These are phyloP conservation scores for Chironomus riparius DNA, from an alignment of 2,888 invertebrate species.

Conservation along the genomic window DNA sequence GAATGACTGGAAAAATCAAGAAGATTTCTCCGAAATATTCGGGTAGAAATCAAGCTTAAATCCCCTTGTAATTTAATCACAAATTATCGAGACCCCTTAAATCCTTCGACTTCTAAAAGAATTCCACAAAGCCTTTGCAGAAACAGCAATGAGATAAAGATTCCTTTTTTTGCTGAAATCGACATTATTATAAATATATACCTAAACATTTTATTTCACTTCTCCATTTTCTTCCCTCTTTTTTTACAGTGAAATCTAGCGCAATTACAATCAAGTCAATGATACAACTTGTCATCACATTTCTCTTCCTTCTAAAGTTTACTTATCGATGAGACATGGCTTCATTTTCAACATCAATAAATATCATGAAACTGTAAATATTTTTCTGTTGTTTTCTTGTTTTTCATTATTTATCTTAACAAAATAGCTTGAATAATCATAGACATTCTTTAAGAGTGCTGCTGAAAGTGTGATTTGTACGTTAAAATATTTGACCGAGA, in stretches of 20 bases:
- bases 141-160: no score
- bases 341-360: neutral
- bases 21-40: no score
- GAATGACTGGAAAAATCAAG: no score
- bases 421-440: no score
- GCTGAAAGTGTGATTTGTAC: neutral
- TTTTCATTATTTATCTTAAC: neutral
- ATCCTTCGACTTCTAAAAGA: no score
- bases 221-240: neutral
- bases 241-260: constrained; percentile 15
- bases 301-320: neutral
- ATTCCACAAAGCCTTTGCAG: no score
- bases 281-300: neutral
- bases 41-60: no score
- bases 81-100: no score
- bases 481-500: neutral
- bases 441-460: no score
- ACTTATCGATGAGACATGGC: neutral
- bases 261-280: constrained; percentile 15
- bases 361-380: neutral
- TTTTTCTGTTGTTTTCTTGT: neutral
- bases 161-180: no score
- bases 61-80: no score
- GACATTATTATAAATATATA: no score
- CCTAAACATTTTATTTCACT: neutral